These are phyloP conservation scores for Epizoanthus fatuus DNA, from an alignment of 92 coral and sea anemone species.

Conservation along the genomic window DNA sequence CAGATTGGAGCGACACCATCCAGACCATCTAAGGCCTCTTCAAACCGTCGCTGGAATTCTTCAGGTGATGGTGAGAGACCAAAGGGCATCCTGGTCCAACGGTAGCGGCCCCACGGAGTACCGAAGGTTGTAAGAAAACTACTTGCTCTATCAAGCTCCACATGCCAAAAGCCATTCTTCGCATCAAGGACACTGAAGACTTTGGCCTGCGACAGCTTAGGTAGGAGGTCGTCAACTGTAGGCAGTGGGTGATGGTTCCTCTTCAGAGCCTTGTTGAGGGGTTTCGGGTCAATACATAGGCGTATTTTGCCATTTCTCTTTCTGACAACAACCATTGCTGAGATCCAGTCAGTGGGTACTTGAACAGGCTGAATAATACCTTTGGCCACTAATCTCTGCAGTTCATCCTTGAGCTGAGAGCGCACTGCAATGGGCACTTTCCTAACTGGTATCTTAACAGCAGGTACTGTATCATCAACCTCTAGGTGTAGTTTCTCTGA, in stretches of 20 bases:
- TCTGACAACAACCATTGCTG: slow-evolving; percentile 58
- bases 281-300: slow-evolving; percentile 51
- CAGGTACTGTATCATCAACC: slow-evolving; percentile 51
- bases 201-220: slow-evolving; percentile 54
- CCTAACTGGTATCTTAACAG: slow-evolving; percentile 46
- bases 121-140: slow-evolving; percentile 34
- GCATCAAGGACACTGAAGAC: slow-evolving; percentile 26
- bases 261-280: slow-evolving; percentile 5
- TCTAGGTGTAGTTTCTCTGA: slow-evolving; percentile 54
- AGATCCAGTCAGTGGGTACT: slow-evolving; percentile 61
- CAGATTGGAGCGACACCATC: slow-evolving; percentile 12
- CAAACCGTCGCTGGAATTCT: slow-evolving; percentile 34
- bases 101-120: slow-evolving; percentile 34
- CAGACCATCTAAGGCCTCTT: slow-evolving; percentile 15
- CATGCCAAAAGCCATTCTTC: slow-evolving; percentile 49
- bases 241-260: slow-evolving; percentile 60
- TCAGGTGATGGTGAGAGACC: slow-evolving; percentile 49
- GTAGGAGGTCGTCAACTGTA: slow-evolving; percentile 57
- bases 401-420: slow-evolving; percentile 46
- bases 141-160: slow-evolving; percentile 20
- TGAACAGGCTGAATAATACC: slow-evolving; percentile 59
- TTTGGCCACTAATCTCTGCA: slow-evolving; percentile 45
- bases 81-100: slow-evolving; percentile 40
- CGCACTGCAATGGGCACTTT: slow-evolving; percentile 49
- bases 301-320: slow-evolving; percentile 55